Percentiles rank a stretch among this genome's conserved stretches.
Conservation (phyloP, 2,888 invertebrate genomes). For the Agonopterix heracliana region DNA sequence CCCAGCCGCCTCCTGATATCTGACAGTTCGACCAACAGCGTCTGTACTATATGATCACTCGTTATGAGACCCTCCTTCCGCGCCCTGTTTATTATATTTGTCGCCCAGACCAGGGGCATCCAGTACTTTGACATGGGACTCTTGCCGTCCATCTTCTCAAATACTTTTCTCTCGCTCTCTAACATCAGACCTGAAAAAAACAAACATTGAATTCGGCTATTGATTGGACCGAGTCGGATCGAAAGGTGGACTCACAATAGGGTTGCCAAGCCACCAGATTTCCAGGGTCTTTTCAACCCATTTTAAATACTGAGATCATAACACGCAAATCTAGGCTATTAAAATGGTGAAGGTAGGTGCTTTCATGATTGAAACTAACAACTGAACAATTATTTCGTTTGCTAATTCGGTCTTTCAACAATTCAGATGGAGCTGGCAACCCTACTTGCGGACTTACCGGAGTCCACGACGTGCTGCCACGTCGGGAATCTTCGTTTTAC, state of each 20-base stretch:
- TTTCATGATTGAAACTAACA: too few relatives aligned
- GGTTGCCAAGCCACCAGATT: too few relatives aligned
- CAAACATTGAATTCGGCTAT: conserved; percentile 12
- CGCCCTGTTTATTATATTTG: conserved; percentile 92
- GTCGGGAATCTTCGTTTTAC: conserved; percentile 93
- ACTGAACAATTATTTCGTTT: too few relatives aligned
- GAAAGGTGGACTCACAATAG: conserved; percentile 9
- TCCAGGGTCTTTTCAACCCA: too few relatives aligned
- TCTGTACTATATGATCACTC: conserved; percentile 95
- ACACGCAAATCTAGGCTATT: too few relatives aligned
- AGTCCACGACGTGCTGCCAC: conserved; percentile 93
- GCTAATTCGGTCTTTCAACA: too few relatives aligned
- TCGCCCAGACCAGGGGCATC: conserved; percentile 96
- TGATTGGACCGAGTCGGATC: conserved; percentile 11
- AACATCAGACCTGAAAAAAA: conserved; percentile 85
- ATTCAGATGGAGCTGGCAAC: too few relatives aligned
- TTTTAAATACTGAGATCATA: too few relatives aligned
- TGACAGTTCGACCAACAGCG: conserved; percentile 90
- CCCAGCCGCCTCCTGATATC: conserved; percentile 90
- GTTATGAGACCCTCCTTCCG: conserved; percentile 89
- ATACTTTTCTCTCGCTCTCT: conserved; percentile 93
- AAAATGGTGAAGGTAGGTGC: too few relatives aligned
- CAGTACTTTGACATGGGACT: conserved; percentile 93
- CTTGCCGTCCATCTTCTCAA: conserved; percentile 92
- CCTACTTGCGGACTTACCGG: conserved; percentile 73